These are phyloP conservation scores for Phortica variegata DNA, from an alignment of 1,140 invertebrate species.

Conservation along the genomic window DNA sequence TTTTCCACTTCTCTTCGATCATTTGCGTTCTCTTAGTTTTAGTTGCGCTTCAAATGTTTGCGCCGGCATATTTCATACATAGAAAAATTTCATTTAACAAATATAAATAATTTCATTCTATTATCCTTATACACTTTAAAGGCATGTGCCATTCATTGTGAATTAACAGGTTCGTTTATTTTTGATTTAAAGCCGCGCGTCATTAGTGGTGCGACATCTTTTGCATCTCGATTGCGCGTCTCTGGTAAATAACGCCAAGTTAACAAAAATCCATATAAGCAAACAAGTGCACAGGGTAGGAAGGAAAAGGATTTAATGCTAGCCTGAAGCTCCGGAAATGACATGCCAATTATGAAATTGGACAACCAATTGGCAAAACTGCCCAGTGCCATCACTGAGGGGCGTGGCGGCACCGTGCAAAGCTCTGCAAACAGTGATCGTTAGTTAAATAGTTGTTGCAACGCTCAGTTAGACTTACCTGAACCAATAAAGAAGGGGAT, in stretches of 20 bases:
- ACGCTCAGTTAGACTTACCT: constrained; percentile 12
- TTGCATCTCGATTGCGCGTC: constrained; percentile 64
- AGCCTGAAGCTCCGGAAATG: constrained; percentile 66
- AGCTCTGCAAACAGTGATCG: constrained; percentile 64
- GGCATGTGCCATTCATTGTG: too few species aligned
- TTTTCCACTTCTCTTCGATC: too few species aligned
- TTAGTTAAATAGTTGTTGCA: not conserved
- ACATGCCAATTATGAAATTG: constrained; percentile 79
- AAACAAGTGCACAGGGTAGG: constrained; percentile 64
- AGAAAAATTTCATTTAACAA: too few species aligned
- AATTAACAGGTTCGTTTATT: constrained; percentile 60
- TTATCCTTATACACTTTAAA: too few species aligned
- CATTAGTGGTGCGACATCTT: constrained; percentile 60
- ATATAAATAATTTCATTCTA: too few species aligned
- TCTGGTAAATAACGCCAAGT: constrained; percentile 68
- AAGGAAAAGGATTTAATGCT: constrained; percentile 68
- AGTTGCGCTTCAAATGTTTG: too few species aligned
- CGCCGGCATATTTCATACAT: too few species aligned
- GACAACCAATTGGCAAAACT: constrained; percentile 83
- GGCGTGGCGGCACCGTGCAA: constrained; percentile 77
- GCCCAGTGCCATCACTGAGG: constrained; percentile 80
- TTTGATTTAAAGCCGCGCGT: constrained; percentile 52
- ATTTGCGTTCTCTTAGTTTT: too few species aligned
- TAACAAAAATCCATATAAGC: constrained; percentile 62
- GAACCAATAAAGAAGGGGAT: constrained; percentile 78